Base-by-base conservation (phyloP, 2,888 invertebrate species). In the Lycocerus yunnanus region DNA sequence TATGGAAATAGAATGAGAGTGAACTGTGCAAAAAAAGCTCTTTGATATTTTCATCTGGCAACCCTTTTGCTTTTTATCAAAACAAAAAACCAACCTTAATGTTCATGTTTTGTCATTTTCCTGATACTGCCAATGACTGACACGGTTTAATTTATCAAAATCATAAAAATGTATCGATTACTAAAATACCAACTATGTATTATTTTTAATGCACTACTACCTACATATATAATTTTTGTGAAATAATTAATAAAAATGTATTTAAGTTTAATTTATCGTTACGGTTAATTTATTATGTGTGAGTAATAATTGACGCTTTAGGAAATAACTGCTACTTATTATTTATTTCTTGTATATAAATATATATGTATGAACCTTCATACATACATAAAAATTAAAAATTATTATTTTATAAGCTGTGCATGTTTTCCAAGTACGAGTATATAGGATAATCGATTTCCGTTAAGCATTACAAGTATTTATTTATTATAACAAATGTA, bases 1-100 rank as follows among this genome's bases (percentile, higher is more conserved):
- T 73, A 73, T 73, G 73, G 66, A 73, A 73, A 66, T 66, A 70
- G 43, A 18, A 69, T 60, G 69, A 69, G 69, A 69, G 69, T 66
- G 69, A 73, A 69, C 60, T 58, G 67, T 60, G 60, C 58, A 73
- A 73, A 73, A 73, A 69, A 43, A 65, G 60, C 70, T 66, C 68
- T 68, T 43, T 43, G 67, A 71, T 74, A 69, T 67, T 69, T 69
- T 74, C 74, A 71, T 74, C 71, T 71, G 68, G 70, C 66, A 68
- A 65, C 73, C 67, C 69, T 73, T 73, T 15, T 20, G 59, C 67
- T 58, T 71, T 66, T 65, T 20, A 63, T 67, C 27, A 70, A 70
- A 60, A 63, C 67, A 71, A 74, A 67, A 73, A 73, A 74, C 58
- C 58, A 21, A 58, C 70, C 20, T 67, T 68, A 68, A 71, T 71